These are phyloP conservation scores for Caerostris darwini DNA, from an alignment of 1,140 invertebrate genomes.

Conservation along the genomic window DNA sequence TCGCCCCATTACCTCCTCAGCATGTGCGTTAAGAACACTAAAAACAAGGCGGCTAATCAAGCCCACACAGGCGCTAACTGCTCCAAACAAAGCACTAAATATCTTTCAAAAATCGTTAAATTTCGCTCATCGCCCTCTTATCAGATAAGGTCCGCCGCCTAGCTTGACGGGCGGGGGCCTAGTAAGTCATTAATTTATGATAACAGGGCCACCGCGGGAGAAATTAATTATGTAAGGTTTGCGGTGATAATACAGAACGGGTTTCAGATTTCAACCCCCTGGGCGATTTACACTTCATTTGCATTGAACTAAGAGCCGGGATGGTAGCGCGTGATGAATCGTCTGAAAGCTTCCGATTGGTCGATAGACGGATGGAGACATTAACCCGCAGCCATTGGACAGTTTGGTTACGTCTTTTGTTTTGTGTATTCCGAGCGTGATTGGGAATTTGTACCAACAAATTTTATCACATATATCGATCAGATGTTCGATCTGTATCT, in stretches of 20 bases:
- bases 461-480: not conserved
- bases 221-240: constrained; percentile 73
- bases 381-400: constrained; percentile 4
- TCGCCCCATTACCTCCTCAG: not conserved
- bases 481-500: not conserved
- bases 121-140: constrained; percentile 48
- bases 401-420: constrained; percentile 1
- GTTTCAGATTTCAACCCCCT: constrained; percentile 53
- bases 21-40: not conserved
- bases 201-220: constrained; percentile 35
- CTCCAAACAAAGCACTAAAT: constrained; percentile 50
- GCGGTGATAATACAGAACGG: constrained; percentile 55
- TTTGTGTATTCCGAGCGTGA: not conserved
- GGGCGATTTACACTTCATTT: constrained; percentile 66
- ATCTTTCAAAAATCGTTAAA: constrained; percentile 57
- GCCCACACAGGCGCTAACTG: not conserved
- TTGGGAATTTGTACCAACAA: not conserved
- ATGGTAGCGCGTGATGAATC: constrained; percentile 47
- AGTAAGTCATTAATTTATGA: constrained; percentile 74
- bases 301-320: not conserved
- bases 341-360: constrained; percentile 29
- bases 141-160: constrained; percentile 43
- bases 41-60: constrained; percentile 37
- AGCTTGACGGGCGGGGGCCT: not conserved
- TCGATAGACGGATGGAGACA: constrained; percentile 24